A percentile compares a stretch with the other conserved stretches of the same genome.
phyloP scores from a whole-genome alignment of 2,113 vertebrate genomes.

The Chrysochloris asiatica region DNA sequence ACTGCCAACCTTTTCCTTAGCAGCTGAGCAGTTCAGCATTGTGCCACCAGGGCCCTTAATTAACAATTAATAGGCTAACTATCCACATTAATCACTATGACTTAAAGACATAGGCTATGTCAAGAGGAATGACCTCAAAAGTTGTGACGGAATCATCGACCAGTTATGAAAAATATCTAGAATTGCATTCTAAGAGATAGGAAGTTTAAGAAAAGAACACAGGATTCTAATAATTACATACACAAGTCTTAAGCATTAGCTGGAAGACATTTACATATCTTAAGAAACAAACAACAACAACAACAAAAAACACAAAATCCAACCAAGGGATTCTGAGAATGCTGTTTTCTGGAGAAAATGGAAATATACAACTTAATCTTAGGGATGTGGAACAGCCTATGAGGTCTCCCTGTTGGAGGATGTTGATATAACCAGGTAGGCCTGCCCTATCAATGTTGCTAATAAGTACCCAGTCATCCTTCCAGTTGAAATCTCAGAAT shows the following conservation, averaged over 20 bases:
- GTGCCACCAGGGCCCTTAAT: background rate
- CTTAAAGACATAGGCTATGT: background rate
- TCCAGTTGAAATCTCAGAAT: background rate
- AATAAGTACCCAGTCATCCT: background rate
- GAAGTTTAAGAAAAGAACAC: background rate
- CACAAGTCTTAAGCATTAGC: background rate
- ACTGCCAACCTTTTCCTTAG: background rate
- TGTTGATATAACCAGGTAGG: background rate
- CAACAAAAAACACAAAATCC: too few relatives aligned
- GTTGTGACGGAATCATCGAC: background rate
- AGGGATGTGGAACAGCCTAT: background rate
- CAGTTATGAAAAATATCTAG: background rate
- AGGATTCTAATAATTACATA: background rate
- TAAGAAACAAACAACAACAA: conserved; percentile 16
- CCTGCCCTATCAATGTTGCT: too few relatives aligned
- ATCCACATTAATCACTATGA: too few relatives aligned
- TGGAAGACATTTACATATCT: background rate
- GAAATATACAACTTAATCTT: background rate
- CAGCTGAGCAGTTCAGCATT: background rate
- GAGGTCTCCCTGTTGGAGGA: background rate
- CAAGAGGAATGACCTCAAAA: background rate
- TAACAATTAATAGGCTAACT: background rate
- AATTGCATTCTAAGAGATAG: background rate
- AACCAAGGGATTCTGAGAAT: background rate
- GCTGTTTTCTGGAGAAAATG: background rate